Conservation (phyloP, 2,113 vertebrate species). For the Casuarius casuarius region DNA sequence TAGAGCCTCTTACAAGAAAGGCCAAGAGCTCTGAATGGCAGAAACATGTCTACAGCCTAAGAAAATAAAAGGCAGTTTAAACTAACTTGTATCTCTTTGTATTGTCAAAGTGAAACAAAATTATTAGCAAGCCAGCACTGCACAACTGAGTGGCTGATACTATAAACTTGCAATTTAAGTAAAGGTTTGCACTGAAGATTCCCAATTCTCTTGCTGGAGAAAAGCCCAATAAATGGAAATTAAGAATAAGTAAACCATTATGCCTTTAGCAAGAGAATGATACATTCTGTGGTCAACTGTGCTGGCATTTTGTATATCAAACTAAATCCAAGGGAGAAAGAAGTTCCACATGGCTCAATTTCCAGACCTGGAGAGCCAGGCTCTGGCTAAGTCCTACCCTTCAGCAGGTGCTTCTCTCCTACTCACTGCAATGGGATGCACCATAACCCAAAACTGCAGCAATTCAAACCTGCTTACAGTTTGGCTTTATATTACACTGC, state of each 20-base stretch:
- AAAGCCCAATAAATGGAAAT: not conserved
- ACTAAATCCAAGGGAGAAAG: not conserved
- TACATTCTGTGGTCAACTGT: not conserved
- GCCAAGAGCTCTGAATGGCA: not conserved
- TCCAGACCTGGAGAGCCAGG: not conserved
- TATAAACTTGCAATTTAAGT: not conserved
- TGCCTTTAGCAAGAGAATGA: not conserved
- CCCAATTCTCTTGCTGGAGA: slow-evolving; percentile 26
- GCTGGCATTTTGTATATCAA: not conserved
- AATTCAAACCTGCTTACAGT: not conserved
- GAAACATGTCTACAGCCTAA: not conserved
- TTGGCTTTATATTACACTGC: not conserved
- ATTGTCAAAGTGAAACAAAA: not conserved
- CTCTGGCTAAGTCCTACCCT: not conserved
- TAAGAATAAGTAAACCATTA: not conserved
- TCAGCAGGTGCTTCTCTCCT: not conserved
- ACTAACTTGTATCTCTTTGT: not conserved
- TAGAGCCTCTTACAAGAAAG: not conserved
- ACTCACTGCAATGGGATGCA: not conserved
- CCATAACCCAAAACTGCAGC: not conserved
- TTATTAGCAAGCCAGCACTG: not conserved
- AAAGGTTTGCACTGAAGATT: not conserved
- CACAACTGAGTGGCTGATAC: not conserved
- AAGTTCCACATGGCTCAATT: not conserved
- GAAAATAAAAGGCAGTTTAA: not conserved